Base-by-base conservation (phyloP, 2,113 vertebrate genomes). In the Coturnix japonica region DNA sequence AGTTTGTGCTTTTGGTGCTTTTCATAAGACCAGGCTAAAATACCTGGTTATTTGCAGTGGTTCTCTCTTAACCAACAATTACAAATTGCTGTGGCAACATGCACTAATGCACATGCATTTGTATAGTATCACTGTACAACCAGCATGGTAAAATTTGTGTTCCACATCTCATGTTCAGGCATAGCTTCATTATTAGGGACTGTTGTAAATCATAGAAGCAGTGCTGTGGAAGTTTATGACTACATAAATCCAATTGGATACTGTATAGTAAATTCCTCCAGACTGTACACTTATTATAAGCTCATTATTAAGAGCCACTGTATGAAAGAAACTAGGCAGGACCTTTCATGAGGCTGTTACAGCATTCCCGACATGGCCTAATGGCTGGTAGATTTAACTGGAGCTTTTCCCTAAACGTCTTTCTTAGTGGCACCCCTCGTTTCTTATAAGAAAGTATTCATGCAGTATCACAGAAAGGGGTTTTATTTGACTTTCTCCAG, bases 211-310 rank as follows among this genome's bases (percentile, higher is more conserved):
- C 95, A 96, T 76, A 97, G 81, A 85, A 96, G 81, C 93, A 96
- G 93, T 95, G 83, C 87, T 96, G 96, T 76, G 77, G 89, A 91
- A 87, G 72, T 97, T 97, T 98, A 97, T 98, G 92, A 90, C 93
- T 94, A 56, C 96, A 95, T 97, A 97, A 97, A 97, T 92, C 82
- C 94, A 94, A 89, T 87, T 96, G 94, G 89, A 93, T 94, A 91
- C 94, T 93, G 92, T 91, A 96, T 91, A 94, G 91, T 95, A 95
- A 96, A 95, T 95, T 97, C 70, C 76, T 91, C 64, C 90, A 97
- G 94, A 97, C 94, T 95, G 87, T 91, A 95, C 91, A 87, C 94
- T 97, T 97, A 97, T 91, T 97, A 97, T 95, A 87, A 75, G 69
- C 65, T 95, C 65, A 96, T 93, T 96, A 94, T 98, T 97, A 97